These are phyloP conservation scores for Drosophila pallidifrons DNA, from an alignment of 1,140 invertebrate species.

Conservation along the genomic window DNA sequence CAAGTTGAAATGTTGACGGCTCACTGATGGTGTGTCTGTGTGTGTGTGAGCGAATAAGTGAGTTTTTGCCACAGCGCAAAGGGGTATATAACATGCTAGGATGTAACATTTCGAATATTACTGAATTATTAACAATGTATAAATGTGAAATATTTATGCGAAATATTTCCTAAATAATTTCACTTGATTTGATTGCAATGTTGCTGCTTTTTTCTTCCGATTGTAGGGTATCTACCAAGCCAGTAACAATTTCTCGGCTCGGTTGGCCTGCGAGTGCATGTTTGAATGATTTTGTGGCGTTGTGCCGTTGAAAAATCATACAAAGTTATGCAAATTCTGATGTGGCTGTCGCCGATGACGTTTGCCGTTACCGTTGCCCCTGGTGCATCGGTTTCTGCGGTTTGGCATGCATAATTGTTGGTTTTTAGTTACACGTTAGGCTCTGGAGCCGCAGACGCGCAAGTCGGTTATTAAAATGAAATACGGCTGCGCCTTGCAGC, in stretches of 20 bases:
- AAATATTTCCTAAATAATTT: background rate
- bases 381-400: constrained; percentile 74
- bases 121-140: too few species aligned
- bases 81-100: background rate
- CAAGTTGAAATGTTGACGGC: constrained; percentile 82
- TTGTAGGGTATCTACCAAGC: constrained; percentile 17
- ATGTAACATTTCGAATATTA: too few species aligned
- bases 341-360: constrained; percentile 63
- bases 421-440: constrained; percentile 79
- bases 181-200: background rate
- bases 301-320: constrained; percentile 79
- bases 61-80: constrained; percentile 6
- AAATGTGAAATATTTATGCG: background rate
- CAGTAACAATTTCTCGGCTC: background rate
- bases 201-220: background rate
- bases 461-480: constrained; percentile 37
- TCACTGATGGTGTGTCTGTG: constrained; percentile 62
- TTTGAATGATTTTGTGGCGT: constrained; percentile 80
- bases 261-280: constrained; percentile 53
- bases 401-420: constrained; percentile 82
- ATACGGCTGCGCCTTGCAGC: constrained; percentile 14
- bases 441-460: constrained; percentile 22
- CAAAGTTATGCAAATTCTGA: constrained; percentile 83
- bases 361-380: constrained; percentile 34
- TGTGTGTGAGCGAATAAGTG: constrained; percentile 43